Base-by-base conservation (phyloP, 2,888 invertebrate genomes). In the Torymus auratus region DNA sequence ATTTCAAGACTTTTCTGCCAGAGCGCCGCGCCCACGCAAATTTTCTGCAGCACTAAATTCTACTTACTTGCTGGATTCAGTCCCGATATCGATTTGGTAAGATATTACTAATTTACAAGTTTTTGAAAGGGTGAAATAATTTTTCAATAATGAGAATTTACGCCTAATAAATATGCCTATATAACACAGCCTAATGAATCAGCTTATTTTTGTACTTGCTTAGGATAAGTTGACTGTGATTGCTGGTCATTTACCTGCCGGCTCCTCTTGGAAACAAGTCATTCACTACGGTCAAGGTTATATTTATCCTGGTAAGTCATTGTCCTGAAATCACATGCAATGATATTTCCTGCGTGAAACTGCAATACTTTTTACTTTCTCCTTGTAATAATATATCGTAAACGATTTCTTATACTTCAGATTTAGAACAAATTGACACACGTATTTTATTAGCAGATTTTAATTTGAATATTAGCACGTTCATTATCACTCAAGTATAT, bases 231-330 rank as follows among this genome's bases (percentile, higher is more conserved):
- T 89, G n/a, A 86, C 89, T 2, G 86, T 88, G 2, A 89, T 90
- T 62, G 84, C 88, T 55, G 87, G 87, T 3, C 88, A 90, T 64
- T 83, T 89, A 14, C 90, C 90, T 2, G 89, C 90, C 2, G 90
- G 90, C 7, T 89, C 89, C 53, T 90, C 90, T 2, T 90, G 90
- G 90, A 90, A 90, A 75, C 88, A 90, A 70, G 67, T 86, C 0
- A 87, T 90, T 23, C 90, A 90, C 80, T 90, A 85, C 77, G 90
- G 89, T 2, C 90, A 90, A 83, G 90, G 90, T 68, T 88, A 86
- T 64, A 86, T 88, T 28, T 86, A 88, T 83, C 86, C 88, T 82
- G 89, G 90, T 89, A 82, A 83, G 12, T 1, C 10, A 14, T 41
- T 41, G 41, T 41, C 7, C 41, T 41, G 7, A 10, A 41, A 41